Evolutionary conservation across 2,797 vertebrate species (phyloP).

Genomic region (Diplodus sargus): DNA sequence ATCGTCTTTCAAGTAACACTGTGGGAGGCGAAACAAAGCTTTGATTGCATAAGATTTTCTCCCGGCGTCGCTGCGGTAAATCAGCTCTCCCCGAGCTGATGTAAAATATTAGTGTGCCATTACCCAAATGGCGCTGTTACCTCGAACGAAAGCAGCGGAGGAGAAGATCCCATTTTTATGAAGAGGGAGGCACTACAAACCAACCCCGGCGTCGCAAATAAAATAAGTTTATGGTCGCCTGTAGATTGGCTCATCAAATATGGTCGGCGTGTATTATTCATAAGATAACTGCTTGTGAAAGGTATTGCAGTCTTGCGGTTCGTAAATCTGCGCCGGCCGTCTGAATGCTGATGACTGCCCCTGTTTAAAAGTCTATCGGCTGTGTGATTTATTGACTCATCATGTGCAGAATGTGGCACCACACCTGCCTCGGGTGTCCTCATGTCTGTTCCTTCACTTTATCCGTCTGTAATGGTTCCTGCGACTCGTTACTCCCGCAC

Average conservation of each 20-base stretch:
- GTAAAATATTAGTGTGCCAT: constrained; percentile 83
- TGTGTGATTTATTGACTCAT: constrained; percentile 71
- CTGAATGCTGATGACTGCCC: constrained; percentile 63
- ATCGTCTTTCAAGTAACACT: constrained; percentile 70
- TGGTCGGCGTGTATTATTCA: constrained; percentile 75
- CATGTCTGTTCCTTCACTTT: constrained; percentile 38
- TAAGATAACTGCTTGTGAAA: constrained; percentile 76
- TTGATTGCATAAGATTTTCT: constrained; percentile 79
- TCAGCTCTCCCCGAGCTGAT: constrained; percentile 74
- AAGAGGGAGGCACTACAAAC: constrained; percentile 61
- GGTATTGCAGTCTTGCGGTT: constrained; percentile 64
- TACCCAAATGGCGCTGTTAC: constrained; percentile 81
- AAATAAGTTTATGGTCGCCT: constrained; percentile 74
- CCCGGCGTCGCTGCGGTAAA: constrained; percentile 75
- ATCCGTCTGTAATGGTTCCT: constrained; percentile 25
- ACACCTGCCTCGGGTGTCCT: constrained; percentile 58
- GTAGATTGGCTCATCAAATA: constrained; percentile 76
- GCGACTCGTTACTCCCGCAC: constrained; percentile 4
- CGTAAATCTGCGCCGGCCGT: constrained; percentile 65
- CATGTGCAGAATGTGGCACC: constrained; percentile 46
- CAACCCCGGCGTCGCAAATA: constrained; percentile 64
- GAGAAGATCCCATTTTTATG: constrained; percentile 72
- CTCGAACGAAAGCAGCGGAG: constrained; percentile 55
- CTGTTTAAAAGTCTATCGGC: constrained; percentile 63
- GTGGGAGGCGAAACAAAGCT: constrained; percentile 78